Conservation (phyloP, 2,888 invertebrate genomes). For the Linyphia triangularis region DNA sequence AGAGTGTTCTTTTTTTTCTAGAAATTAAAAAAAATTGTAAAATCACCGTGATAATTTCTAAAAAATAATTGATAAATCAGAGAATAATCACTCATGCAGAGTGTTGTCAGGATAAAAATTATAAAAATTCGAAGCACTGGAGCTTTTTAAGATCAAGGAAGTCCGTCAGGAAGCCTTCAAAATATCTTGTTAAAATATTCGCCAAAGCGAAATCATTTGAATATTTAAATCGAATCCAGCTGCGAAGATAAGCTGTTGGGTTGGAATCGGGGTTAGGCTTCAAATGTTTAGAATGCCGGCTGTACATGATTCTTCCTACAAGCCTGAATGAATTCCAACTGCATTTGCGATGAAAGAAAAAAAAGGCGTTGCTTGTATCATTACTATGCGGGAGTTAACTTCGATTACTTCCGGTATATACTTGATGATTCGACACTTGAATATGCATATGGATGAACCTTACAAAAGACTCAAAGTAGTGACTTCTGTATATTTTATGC, state of each 20-base stretch:
- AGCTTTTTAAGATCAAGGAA: too few species aligned
- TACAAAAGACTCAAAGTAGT: background rate
- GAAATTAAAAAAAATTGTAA: too few species aligned
- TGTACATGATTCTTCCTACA: background rate
- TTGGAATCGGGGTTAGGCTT: background rate
- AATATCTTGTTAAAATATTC: background rate
- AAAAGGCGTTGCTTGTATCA: background rate
- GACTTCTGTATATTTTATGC: background rate
- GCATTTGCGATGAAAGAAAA: background rate
- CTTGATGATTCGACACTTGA: background rate
- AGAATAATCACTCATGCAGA: too few species aligned
- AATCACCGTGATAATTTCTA: too few species aligned
- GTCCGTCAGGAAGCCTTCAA: background rate
- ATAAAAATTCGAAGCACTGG: too few species aligned
- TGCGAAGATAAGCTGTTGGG: background rate
- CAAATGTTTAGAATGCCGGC: background rate
- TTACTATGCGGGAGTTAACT: too few species aligned
- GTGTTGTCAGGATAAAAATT: too few species aligned
- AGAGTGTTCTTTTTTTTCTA: too few species aligned
- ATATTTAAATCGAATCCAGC: background rate
- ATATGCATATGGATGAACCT: background rate
- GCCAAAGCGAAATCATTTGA: background rate
- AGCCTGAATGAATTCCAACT: background rate
- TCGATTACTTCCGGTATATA: background rate
- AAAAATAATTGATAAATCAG: too few species aligned